Conservation (phyloP, 2,113 vertebrate species). For the Ranitomeya variabilis region DNA sequence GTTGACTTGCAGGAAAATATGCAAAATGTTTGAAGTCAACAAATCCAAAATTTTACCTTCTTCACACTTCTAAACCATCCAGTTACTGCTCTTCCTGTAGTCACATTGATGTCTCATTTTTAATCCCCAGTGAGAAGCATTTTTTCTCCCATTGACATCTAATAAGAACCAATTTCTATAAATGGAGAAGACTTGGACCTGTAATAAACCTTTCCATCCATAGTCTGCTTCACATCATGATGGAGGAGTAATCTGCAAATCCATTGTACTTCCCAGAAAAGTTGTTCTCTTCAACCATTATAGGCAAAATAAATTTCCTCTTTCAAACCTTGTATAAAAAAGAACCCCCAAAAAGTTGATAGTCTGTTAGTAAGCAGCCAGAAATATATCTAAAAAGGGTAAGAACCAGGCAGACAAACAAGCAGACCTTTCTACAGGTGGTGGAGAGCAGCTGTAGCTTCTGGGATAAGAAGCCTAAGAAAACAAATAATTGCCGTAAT, state of each 20-base stretch:
- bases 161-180: not conserved
- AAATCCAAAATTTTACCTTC: not conserved
- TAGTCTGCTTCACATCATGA: not conserved
- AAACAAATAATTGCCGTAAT: not conserved
- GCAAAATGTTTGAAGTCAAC: not conserved
- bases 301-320: not conserved
- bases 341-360: too few species aligned
- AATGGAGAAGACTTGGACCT: not conserved
- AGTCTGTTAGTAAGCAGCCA: too few species aligned
- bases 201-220: not conserved
- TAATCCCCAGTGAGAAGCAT: not conserved
- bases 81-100: not conserved
- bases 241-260: not conserved
- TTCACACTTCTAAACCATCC: too few species aligned
- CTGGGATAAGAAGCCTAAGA: not conserved
- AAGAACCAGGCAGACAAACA: constrained; percentile 1
- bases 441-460: not conserved
- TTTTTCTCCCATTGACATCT: not conserved
- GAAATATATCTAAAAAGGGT: not conserved
- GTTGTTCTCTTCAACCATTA: not conserved
- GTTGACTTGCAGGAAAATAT: not conserved
- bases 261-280: too few species aligned
- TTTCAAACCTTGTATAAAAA: not conserved
- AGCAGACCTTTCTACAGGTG: not conserved
- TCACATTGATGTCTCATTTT: not conserved